Evolutionary conservation across 2,888 invertebrate species (phyloP), one percentile per base, ranked within the genome.

Genomic region (Rhaphigaster nebulosa): DNA sequence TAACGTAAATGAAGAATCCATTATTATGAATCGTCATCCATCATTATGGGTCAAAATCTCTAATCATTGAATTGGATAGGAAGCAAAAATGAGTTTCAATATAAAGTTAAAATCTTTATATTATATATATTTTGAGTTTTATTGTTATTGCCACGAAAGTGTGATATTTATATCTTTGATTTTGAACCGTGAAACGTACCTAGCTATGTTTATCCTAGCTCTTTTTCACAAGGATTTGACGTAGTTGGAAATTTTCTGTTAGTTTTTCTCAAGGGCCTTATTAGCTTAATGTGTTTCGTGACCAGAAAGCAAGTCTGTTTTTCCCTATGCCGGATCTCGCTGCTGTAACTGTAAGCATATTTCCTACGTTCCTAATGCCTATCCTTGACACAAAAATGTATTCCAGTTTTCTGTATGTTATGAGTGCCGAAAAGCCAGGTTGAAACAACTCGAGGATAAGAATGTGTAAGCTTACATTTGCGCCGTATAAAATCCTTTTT

Each of bases 201-300:
- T n/a, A n/a, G n/a, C n/a, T n/a, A n/a, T n/a, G n/a, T n/a, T n/a
- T n/a, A 65, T 1, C 18, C 29, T 18, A 65, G 18, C 13, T 29
- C 0, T 29, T 29, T 65, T 34, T 34, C 29, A 65, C 15, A 34
- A 15, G 4, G 29, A 15, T 65, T 65, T 65, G 29, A 29, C n/a
- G 29, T n/a, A 60, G 60, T 60, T 29, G 15, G 29, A 65, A 65
- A 65, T 34, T 34, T 29, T 65, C 65, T 34, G 29, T 60, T 60
- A 60, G n/a, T n/a, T 60, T 60, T 60, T 60, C n/a, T 60, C 10
- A 60, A 15, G 29, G 65, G 29, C 15, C 65, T 65, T 65, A 65
- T 65, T 65, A 65, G 65, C 18, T 15, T 65, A 65, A 65, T 65
- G 65, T 29, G 65, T 65, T 65, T 65, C 65, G 65, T 65, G 65